phyloP scores from a whole-genome alignment of 2,888 invertebrate genomes.

The Physocephala rufipes region DNA sequence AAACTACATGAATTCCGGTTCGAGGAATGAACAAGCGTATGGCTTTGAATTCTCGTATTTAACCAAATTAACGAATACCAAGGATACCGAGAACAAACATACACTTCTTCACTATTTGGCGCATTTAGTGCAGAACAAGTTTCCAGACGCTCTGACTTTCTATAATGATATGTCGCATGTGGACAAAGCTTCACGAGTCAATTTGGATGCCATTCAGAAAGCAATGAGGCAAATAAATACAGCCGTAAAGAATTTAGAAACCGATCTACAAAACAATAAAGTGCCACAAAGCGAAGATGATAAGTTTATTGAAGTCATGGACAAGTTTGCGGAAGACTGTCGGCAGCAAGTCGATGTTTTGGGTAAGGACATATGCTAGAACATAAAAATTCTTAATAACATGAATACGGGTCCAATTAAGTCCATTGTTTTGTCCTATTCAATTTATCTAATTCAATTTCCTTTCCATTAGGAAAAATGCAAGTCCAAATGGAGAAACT shows the following conservation, averaged over 20 bases:
- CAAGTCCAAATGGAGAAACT: conserved; percentile 90
- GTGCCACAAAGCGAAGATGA: conserved; percentile 84
- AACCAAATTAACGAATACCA: conserved; percentile 90
- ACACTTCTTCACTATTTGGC: conserved; percentile 93
- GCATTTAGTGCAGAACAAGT: conserved; percentile 86
- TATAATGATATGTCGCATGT: conserved; percentile 90
- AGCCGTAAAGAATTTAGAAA: conserved; percentile 87
- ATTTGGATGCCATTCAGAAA: conserved; percentile 83
- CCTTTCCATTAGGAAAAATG: conserved; percentile 73
- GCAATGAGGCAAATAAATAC: conserved; percentile 85
- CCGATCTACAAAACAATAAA: conserved; percentile 86
- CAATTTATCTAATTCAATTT: too few species aligned
- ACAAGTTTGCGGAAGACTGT: conserved; percentile 86
- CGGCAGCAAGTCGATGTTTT: conserved; percentile 87
- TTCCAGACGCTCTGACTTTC: conserved; percentile 85
- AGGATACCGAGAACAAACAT: conserved; percentile 91
- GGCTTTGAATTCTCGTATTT: conserved; percentile 97
- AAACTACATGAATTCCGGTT: conserved; percentile 97
- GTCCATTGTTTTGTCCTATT: not conserved
- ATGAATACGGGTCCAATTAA: not conserved
- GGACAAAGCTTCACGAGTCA: conserved; percentile 87
- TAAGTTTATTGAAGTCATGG: conserved; percentile 86
- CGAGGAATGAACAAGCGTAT: conserved; percentile 90
- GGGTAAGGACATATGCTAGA: conserved; percentile 69
- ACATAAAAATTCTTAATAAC: too few species aligned